Conservation (phyloP, 1,140 invertebrate species). For the Papilio glaucus region DNA sequence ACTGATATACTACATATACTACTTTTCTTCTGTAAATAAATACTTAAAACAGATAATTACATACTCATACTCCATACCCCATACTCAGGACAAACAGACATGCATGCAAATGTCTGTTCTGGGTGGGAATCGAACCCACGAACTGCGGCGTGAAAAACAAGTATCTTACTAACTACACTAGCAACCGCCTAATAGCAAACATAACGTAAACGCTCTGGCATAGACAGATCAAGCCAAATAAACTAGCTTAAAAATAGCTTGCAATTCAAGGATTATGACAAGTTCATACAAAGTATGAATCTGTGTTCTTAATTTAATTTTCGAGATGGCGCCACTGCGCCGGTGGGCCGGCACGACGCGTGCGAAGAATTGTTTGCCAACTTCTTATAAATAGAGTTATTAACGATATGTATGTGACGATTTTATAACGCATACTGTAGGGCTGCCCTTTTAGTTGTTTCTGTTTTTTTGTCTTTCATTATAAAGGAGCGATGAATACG, state of each 20-base stretch:
- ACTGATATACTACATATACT: too few relatives aligned
- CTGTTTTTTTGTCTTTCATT: not conserved
- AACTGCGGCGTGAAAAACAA: too few relatives aligned
- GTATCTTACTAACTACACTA: too few relatives aligned
- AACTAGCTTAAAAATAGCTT: not conserved
- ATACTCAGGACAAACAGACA: too few relatives aligned
- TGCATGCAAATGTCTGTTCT: too few relatives aligned
- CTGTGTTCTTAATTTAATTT: slow-evolving; percentile 29
- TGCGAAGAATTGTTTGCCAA: not conserved
- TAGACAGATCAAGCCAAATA: not conserved
- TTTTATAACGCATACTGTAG: not conserved
- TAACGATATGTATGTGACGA: not conserved
- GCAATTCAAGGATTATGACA: not conserved
- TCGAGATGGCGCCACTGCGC: slow-evolving; percentile 10
- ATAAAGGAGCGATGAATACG: too few relatives aligned
- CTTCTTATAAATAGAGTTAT: slow-evolving; percentile 15
- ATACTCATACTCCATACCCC: too few relatives aligned
- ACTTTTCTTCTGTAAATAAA: too few relatives aligned
- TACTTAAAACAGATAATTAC: too few relatives aligned
- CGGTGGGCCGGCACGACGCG: not conserved
- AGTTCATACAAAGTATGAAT: slow-evolving; percentile 20
- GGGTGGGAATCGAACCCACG: too few relatives aligned
- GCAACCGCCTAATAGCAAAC: not conserved
- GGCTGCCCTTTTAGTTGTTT: not conserved
- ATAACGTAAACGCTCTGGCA: too few relatives aligned